A percentile compares a stretch with the other conserved stretches of the same genome.
Conservation (phyloP, 2,797 vertebrate species). For the Rhinella marina region DNA sequence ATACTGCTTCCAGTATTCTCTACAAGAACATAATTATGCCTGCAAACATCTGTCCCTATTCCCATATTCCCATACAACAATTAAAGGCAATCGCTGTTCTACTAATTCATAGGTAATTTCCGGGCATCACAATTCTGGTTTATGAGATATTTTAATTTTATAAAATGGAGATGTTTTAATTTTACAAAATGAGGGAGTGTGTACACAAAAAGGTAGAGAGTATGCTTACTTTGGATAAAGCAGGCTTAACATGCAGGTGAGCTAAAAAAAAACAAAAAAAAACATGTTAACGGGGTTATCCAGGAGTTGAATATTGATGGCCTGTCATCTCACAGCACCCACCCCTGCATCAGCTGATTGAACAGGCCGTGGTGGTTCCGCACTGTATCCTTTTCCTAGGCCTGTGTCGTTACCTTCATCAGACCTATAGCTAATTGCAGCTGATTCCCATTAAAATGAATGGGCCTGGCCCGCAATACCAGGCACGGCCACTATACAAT, state of each 20-base stretch:
- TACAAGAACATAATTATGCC: slow-evolving; percentile 7
- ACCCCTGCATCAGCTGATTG: no score
- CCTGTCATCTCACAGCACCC: no score
- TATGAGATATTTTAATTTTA: neutral
- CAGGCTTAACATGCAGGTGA: neutral
- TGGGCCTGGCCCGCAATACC: no score
- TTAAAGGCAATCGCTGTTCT: slow-evolving; percentile 28
- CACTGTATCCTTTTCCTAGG: no score
- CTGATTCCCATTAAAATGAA: no score
- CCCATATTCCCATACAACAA: slow-evolving; percentile 19
- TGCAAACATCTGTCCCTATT: slow-evolving; percentile 40
- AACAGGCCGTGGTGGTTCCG: no score
- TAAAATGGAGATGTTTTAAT: neutral
- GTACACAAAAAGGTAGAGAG: neutral
- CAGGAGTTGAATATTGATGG: no score
- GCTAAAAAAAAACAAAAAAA: neutral
- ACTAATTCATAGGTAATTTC: slow-evolving; percentile 9
- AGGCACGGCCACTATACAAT: no score
- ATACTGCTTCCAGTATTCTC: slow-evolving; percentile 24
- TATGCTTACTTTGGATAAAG: neutral
- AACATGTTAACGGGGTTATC: no score
- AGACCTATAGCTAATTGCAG: no score
- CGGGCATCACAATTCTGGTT: neutral
- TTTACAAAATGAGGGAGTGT: neutral
- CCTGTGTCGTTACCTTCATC: no score